Evolutionary conservation across 2,113 vertebrate genomes (phyloP).

Genomic region (Rhizomys pruinosus): DNA sequence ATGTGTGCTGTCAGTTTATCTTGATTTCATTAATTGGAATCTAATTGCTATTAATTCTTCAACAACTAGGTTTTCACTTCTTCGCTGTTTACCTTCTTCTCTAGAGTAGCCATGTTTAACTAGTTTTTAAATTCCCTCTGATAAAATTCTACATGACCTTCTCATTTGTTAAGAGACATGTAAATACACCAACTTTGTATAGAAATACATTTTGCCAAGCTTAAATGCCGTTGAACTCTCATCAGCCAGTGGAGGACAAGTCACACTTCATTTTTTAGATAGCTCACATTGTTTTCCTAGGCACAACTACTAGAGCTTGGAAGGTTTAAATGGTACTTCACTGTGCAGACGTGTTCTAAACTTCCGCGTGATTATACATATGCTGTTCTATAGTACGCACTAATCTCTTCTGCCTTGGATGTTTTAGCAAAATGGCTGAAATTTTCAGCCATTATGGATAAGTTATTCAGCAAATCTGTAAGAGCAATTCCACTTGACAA

Average conservation of each 20-base stretch:
- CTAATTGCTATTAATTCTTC: conserved; percentile 75
- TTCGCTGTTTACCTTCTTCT: conserved; percentile 58
- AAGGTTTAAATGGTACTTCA: conserved; percentile 75
- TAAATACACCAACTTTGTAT: conserved; percentile 66
- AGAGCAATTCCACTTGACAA: conserved; percentile 81
- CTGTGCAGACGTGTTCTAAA: conserved; percentile 31
- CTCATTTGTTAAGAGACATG: conserved; percentile 62
- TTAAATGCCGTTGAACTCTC: conserved; percentile 69
- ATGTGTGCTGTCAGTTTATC: conserved; percentile 71
- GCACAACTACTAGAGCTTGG: conserved; percentile 58
- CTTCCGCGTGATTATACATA: conserved; percentile 70
- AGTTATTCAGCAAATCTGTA: conserved; percentile 79
- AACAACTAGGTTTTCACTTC: conserved; percentile 61
- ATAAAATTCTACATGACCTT: conserved; percentile 45
- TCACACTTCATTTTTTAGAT: conserved; percentile 69
- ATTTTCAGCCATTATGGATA: conserved; percentile 76
- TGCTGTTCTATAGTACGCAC: conserved; percentile 34
- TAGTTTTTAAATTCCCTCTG: conserved; percentile 62
- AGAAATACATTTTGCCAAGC: conserved; percentile 65
- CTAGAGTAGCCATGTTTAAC: conserved; percentile 51
- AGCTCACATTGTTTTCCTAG: conserved; percentile 71
- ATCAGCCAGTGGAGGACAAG: conserved; percentile 32
- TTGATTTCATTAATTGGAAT: conserved; percentile 75
- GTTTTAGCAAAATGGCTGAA: conserved; percentile 78
- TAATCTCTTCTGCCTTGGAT: conserved; percentile 77